Base-by-base conservation (phyloP, 1,140 invertebrate species). In the Trichogramma pretiosum region DNA sequence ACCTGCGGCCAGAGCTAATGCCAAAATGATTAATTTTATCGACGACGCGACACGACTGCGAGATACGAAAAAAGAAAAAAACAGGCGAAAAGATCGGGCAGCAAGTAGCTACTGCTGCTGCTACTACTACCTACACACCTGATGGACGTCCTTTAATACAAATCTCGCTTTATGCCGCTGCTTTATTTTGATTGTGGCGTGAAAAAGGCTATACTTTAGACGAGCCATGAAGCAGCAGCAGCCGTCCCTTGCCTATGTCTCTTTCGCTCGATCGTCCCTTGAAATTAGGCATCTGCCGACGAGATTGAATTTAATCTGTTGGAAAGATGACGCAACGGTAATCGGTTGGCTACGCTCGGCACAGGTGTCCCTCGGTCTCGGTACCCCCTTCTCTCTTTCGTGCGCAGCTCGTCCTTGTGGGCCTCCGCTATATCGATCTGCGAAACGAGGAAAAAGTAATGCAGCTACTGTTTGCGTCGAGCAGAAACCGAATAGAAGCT, bases 281-380 rank as follows among this genome's bases (percentile, higher is more conserved):
- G 36, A 50, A 46, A 46, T 46, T 41, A 32, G 43, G 49, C 49
- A 46, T 51, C 49, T 46, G 49, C 49, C 48, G 42, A 17, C 38
- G 39, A 48, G 55, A 60, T 61, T 59, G 56, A 59, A 61, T 56
- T 62, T 54, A 62, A 60, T 63, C 60, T 59, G 62, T 34, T 56
- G 60, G 60, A 64, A 65, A 65, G 54, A 28, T 41, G 48, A 33
- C 49, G 55, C 54, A 58, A 61, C 56, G 50, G 56, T 58, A 59
- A 64, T 64, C 62, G 58, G 48, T 67, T 62, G 54, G 63, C 55
- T 40, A 64, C 61, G 62, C 46, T 58, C 49, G 47, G 56, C 56
- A 65, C 63, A 65, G 63, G 64, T 67, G 63, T 30, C 24, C 7
- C 10, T 45, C 28, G 4, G 2, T 16, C 43, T 16, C 16, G 23